Evolutionary conservation across 1,140 invertebrate species (phyloP).

Genomic region (Aphidius gifuensis): DNA sequence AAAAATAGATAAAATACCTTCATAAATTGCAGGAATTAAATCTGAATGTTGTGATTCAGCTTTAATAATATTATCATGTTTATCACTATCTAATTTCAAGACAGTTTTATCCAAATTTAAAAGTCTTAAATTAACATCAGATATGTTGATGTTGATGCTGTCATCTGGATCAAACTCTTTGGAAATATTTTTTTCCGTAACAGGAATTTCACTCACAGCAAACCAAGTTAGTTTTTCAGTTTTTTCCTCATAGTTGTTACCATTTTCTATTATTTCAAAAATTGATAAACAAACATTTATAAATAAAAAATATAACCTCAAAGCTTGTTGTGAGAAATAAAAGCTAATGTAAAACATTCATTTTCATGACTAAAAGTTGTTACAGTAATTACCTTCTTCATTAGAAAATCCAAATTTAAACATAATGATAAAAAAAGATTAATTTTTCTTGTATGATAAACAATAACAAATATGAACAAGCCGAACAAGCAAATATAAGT

Average conservation of each 20-base stretch:
- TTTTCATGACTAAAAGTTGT: not conserved
- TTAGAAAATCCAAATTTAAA: slow-evolving; percentile 34
- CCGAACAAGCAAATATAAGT: no score
- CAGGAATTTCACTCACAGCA: slow-evolving; percentile 34
- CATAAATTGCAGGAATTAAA: slow-evolving; percentile 68
- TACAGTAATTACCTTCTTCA: slow-evolving; percentile 25
- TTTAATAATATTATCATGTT: slow-evolving; percentile 52
- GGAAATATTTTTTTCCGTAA: slow-evolving; percentile 26
- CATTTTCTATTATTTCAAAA: slow-evolving; percentile 2
- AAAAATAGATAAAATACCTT: slow-evolving; percentile 56
- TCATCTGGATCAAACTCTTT: slow-evolving; percentile 24
- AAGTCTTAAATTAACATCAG: slow-evolving; percentile 54
- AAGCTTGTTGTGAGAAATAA: not conserved
- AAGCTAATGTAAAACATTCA: not conserved
- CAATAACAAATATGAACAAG: no score
- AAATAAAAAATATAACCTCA: not conserved
- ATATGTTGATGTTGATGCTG: slow-evolving; percentile 35
- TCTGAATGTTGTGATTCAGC: slow-evolving; percentile 71
- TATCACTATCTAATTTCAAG: slow-evolving; percentile 40
- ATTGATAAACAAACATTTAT: not conserved
- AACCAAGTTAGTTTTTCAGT: slow-evolving; percentile 37
- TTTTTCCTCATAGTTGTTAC: slow-evolving; percentile 10
- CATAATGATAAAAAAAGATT: slow-evolving; percentile 13
- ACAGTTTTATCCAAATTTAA: slow-evolving; percentile 47
- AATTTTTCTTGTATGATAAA: no score